These are phyloP conservation scores for Schizothorax lantsangensis DNA, from an alignment of 2,797 vertebrate genomes.

Conservation along the genomic window DNA sequence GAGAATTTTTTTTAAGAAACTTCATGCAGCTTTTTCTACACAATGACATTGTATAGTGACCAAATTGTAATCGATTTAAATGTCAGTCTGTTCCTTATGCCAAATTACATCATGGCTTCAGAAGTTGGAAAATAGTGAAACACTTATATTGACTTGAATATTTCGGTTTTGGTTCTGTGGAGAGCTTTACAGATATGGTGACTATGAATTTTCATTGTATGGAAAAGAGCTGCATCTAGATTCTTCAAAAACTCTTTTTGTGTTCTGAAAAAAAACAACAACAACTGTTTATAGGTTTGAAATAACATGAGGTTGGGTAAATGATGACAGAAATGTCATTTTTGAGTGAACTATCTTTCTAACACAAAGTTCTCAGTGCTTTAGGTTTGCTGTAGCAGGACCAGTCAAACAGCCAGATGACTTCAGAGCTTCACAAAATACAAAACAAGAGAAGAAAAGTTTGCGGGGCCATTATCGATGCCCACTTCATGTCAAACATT, in stretches of 20 bases:
- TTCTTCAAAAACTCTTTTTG: background rate
- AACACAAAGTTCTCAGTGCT: slow-evolving; percentile 57
- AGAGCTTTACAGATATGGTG: background rate
- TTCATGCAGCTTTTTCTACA: background rate
- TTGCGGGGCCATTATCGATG: background rate
- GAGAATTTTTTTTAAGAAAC: background rate
- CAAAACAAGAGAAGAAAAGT: slow-evolving; percentile 26
- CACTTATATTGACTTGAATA: background rate
- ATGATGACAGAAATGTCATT: background rate
- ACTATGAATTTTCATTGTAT: background rate
- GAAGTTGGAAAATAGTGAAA: background rate
- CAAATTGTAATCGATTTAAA: background rate
- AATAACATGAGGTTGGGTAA: background rate
- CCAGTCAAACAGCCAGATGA: slow-evolving; percentile 48
- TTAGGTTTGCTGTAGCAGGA: slow-evolving; percentile 52
- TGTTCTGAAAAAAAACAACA: background rate
- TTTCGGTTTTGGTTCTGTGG: background rate
- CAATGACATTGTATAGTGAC: background rate
- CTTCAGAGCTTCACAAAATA: slow-evolving; percentile 55
- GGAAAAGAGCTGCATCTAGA: background rate
- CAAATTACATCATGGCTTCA: background rate
- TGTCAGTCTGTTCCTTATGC: background rate
- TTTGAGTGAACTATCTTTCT: slow-evolving; percentile 21
- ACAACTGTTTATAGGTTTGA: background rate
- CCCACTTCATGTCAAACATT: slow-evolving; percentile 43